Conservation (phyloP, 2,113 vertebrate genomes). For the Panthera leo region DNA sequence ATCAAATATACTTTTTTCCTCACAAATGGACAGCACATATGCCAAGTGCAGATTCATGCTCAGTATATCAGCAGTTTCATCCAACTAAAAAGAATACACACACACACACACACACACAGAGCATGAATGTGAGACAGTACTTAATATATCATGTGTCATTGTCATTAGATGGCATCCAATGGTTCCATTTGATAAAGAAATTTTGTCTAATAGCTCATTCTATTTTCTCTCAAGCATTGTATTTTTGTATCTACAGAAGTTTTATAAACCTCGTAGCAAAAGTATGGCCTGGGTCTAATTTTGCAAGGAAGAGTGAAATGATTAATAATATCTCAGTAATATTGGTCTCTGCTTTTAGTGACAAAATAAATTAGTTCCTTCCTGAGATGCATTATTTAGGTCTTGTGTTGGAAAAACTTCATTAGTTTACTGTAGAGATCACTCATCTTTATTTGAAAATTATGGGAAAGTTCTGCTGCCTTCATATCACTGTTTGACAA, state of each 20-base stretch:
- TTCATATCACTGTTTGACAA: neutral
- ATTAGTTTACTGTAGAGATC: neutral
- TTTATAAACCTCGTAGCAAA: neutral
- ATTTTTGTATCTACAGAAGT: neutral
- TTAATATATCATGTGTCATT: neutral
- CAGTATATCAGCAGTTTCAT: neutral
- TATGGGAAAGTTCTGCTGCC: neutral
- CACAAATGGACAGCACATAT: neutral
- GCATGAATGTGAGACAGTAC: neutral
- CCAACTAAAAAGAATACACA: neutral
- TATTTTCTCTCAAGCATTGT: neutral
- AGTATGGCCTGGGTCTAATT: neutral
- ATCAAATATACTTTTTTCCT: neutral
- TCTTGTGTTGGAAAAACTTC: constrained; percentile 2
- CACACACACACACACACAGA: neutral
- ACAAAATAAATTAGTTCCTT: neutral
- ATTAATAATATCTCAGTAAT: neutral
- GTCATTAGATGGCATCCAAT: neutral
- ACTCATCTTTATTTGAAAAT: constrained; percentile 19
- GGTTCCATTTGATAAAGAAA: neutral
- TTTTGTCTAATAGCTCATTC: neutral
- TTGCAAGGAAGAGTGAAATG: neutral
- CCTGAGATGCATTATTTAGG: neutral
- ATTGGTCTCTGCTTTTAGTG: neutral
- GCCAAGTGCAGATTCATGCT: neutral